Percentiles rank a stretch among this genome's conserved stretches.
Conservation (phyloP, 2,797 vertebrate genomes). For the Mormyrus hasselquistii region DNA sequence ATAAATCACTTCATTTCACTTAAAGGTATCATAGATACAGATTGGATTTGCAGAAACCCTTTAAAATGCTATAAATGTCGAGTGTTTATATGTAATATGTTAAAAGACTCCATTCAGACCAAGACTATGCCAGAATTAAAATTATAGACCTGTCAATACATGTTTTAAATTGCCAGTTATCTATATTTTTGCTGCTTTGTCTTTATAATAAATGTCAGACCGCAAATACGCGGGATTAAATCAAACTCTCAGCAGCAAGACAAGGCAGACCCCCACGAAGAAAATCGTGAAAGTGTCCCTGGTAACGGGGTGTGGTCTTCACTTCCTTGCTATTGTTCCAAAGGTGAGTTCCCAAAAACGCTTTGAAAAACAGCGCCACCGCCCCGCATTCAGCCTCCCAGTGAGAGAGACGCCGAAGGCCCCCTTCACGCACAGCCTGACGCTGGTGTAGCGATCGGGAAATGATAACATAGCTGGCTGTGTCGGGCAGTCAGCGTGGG, state of each 20-base stretch:
- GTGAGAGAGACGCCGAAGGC: conserved; percentile 51
- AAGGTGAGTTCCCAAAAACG: conserved; percentile 2
- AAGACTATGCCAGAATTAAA: neutral
- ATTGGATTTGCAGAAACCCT: neutral
- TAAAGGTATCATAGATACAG: neutral
- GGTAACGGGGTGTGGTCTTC: conserved; percentile 1
- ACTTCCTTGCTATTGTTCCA: conserved; percentile 4
- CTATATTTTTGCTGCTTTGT: neutral
- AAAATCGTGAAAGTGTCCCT: neutral
- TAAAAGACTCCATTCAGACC: neutral
- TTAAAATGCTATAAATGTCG: neutral
- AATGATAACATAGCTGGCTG: conserved; percentile 42
- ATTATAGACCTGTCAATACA: neutral
- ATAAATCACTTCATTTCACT: neutral
- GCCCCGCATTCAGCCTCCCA: conserved; percentile 20
- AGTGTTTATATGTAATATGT: neutral
- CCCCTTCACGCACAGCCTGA: conserved; percentile 29
- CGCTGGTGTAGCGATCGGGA: conserved; percentile 40
- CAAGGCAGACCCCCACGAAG: neutral
- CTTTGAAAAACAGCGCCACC: conserved; percentile 2
- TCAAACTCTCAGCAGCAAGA: neutral
- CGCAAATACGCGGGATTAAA: neutral
- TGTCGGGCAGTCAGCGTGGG: conserved; percentile 36
- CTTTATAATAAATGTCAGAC: neutral
- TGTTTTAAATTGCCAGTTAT: neutral